Conservation (phyloP, 2,888 invertebrate genomes). For the Lycocerus yunnanus region DNA sequence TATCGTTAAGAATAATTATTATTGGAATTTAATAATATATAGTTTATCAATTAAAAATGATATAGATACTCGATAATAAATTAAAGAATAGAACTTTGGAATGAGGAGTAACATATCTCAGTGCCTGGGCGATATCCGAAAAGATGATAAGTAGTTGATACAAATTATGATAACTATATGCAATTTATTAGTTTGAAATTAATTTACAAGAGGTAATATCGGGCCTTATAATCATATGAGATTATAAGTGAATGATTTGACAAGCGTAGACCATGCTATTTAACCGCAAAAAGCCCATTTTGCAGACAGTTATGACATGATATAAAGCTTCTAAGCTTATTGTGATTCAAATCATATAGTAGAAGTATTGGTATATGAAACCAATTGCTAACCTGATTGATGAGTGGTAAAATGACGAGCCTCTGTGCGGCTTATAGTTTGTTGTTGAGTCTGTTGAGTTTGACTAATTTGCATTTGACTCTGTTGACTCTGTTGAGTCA, state of each 20-base stretch:
- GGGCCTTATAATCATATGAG: background rate
- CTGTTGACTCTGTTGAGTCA: conserved; percentile 58
- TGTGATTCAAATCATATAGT: background rate
- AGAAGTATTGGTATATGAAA: background rate
- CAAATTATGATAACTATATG: background rate
- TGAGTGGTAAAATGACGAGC: conserved; percentile 74
- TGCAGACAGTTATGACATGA: background rate
- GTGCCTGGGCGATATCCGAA: background rate
- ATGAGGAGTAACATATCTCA: too few species aligned
- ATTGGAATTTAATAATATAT: too few species aligned
- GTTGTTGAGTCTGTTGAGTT: conserved; percentile 59
- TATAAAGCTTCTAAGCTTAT: background rate
- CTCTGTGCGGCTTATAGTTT: conserved; percentile 71
- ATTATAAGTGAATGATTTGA: background rate
- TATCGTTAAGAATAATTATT: too few species aligned
- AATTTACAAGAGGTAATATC: background rate
- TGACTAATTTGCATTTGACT: conserved; percentile 57
- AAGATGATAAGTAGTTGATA: background rate
- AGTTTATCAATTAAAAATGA: too few species aligned
- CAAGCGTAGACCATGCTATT: conserved; percentile 1
- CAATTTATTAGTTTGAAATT: background rate
- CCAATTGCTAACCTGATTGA: conserved; percentile 67
- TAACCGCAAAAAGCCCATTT: conserved; percentile 10
- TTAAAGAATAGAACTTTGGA: too few species aligned
- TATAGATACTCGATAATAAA: too few species aligned